Percentiles rank a stretch among this genome's conserved stretches.
phyloP scores from a whole-genome alignment of 2,888 invertebrate species.

The Heliconius charithonia region DNA sequence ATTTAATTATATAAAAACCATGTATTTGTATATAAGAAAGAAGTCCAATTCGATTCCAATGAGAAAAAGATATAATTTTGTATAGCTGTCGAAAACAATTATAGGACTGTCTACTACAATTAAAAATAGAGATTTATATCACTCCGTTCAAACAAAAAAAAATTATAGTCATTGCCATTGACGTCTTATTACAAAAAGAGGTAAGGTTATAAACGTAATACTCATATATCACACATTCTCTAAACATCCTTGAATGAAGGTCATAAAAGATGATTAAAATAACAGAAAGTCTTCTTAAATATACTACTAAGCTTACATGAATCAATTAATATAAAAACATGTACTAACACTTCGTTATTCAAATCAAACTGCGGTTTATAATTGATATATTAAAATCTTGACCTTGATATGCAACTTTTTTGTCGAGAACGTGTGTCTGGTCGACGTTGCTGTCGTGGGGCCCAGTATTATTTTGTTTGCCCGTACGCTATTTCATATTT shows the following conservation, averaged over 20 bases:
- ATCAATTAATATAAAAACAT: not conserved
- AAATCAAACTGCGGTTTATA: slow-evolving; percentile 46
- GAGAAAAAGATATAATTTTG: not conserved
- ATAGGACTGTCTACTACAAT: not conserved
- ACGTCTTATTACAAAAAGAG: slow-evolving; percentile 4
- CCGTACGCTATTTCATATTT: slow-evolving; percentile 36
- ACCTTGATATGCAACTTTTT: slow-evolving; percentile 53
- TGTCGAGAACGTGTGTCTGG: slow-evolving; percentile 49
- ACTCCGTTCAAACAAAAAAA: not conserved
- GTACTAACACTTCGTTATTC: slow-evolving; percentile 32
- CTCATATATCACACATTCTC: slow-evolving; percentile 14
- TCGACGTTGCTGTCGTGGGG: slow-evolving; percentile 44
- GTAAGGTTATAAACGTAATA: slow-evolving; percentile 2
- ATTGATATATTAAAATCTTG: slow-evolving; percentile 52
- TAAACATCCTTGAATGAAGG: slow-evolving; percentile 8
- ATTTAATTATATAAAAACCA: too few relatives aligned
- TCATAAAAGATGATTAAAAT: slow-evolving; percentile 6
- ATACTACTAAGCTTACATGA: not conserved
- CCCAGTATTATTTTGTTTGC: slow-evolving; percentile 40
- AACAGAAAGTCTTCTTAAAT: slow-evolving; percentile 1
- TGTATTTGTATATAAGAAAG: not conserved
- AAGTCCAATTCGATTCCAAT: too few relatives aligned
- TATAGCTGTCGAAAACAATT: not conserved
- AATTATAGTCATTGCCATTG: not conserved
- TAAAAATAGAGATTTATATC: not conserved